Base-by-base conservation (phyloP, 1,140 invertebrate genomes). In the Drosophila orena region DNA sequence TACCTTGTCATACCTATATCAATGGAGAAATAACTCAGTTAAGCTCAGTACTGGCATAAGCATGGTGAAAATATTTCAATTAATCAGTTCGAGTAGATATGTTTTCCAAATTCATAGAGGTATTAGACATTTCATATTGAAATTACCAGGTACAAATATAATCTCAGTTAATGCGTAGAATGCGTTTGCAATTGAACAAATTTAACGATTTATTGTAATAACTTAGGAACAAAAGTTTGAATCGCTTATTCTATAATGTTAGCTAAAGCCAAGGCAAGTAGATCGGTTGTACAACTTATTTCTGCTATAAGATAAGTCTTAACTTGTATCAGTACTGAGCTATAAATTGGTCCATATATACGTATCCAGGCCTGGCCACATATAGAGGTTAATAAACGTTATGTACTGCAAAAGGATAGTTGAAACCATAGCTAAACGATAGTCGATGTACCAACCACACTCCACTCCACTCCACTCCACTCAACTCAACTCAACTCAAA, bases 351-450 rank as follows among this genome's bases (percentile, higher is more conserved):
- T 43, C 59, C 43, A 65, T 52, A 66, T 66, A 35, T 50, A 64
- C 27, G 61, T 43, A 66, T 57, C 42, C 62, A 11, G 34, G 40
- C 56, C 20, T 34, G 56, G 56, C 35, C 35, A 44, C 46, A 52
- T 52, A 69, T 69, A 69, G 65, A 66, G 65, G 61, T 68, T 69
- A 69, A 54, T 66, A 69, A 57, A 44, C n/a, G 65, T 69, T 69
- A 69, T 37, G 46, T 68, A 68, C 64, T 46, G 46, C 46, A 65
- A 68, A 64, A 53, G 47, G 61, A 38, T 69, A 69, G 65, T 69
- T 66, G 49, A 69, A 69, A 68, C 61, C 65, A 24, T 69, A 69
- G 64, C 60, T 62, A 68, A 65, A 53, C 38, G 22, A 68, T 56
- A 70, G 62, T 68, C 40, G 61, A 70, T 56, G 50, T 70, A 70